phyloP scores from a whole-genome alignment of 92 coral and sea anemone genomes.

The Parazoanthus darwini region DNA sequence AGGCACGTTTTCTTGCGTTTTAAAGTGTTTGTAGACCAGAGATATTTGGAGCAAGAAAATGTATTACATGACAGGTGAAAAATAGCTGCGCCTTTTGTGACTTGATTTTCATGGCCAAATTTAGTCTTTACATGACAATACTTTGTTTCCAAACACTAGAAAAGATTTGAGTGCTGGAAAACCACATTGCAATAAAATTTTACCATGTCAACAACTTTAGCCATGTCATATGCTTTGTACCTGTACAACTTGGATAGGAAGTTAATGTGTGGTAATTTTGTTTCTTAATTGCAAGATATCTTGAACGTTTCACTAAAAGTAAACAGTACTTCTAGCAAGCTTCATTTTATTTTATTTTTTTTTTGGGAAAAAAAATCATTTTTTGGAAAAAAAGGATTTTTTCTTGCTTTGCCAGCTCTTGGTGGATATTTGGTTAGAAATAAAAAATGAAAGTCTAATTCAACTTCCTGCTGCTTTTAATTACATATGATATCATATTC shows the following conservation, averaged over 20 bases:
- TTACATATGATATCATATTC: neutral
- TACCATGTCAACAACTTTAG: neutral
- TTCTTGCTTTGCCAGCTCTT: neutral
- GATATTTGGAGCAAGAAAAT: neutral
- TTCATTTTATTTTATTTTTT: neutral
- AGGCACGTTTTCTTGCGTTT: neutral
- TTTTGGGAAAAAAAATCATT: too few species aligned
- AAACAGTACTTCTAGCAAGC: neutral
- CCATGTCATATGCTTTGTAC: neutral
- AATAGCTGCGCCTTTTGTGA: neutral
- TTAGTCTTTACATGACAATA: neutral
- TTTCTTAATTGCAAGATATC: conserved; percentile 9
- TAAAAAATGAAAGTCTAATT: neutral
- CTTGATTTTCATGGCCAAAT: neutral
- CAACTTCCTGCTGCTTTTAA: neutral
- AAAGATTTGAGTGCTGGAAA: neutral
- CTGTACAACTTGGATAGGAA: neutral
- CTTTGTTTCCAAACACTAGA: too few species aligned
- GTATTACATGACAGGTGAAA: neutral
- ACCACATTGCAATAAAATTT: neutral
- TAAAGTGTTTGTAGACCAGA: neutral
- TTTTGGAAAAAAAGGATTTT: neutral
- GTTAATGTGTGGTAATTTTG: neutral
- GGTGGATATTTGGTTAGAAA: neutral
- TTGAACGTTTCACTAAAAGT: conserved; percentile 3